Conservation (phyloP, 2,888 invertebrate genomes). For the Aethes cnicana region DNA sequence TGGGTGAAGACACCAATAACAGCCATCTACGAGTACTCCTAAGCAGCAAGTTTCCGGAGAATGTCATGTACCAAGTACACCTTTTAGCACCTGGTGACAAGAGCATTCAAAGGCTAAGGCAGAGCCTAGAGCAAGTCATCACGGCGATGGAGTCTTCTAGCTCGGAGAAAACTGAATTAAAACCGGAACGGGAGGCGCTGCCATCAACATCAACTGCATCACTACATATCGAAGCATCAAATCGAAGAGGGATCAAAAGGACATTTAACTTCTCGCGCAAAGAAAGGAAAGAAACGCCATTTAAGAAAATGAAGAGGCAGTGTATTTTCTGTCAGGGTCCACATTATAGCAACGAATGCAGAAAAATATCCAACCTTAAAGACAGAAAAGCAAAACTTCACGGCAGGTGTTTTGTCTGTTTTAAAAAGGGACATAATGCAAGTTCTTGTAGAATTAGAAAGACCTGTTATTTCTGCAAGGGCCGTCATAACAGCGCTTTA, state of each 20-base stretch:
- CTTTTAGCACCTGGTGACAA: neutral
- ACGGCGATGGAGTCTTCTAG: neutral
- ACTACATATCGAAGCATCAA: no score
- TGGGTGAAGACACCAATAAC: conserved; percentile 6
- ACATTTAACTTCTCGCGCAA: no score
- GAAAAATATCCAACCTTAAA: neutral
- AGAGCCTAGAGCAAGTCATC: neutral
- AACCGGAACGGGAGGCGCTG: no score
- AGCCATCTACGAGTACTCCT: conserved; percentile 3
- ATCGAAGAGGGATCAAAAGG: no score
- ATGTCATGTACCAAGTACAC: conserved; percentile 3
- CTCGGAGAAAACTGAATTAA: no score
- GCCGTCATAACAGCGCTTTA: neutral
- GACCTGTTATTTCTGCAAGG: neutral
- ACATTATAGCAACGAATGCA: neutral
- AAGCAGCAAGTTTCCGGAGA: conserved; percentile 11
- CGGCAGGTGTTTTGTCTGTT: neutral
- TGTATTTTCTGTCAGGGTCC: neutral
- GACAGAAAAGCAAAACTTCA: neutral
- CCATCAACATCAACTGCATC: no score
- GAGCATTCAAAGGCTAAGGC: neutral
- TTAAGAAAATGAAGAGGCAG: no score
- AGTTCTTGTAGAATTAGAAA: neutral
- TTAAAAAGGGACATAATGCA: neutral
- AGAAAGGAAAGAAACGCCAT: no score